Conservation (phyloP, 2,113 vertebrate genomes). For the Myotis brandtii region DNA sequence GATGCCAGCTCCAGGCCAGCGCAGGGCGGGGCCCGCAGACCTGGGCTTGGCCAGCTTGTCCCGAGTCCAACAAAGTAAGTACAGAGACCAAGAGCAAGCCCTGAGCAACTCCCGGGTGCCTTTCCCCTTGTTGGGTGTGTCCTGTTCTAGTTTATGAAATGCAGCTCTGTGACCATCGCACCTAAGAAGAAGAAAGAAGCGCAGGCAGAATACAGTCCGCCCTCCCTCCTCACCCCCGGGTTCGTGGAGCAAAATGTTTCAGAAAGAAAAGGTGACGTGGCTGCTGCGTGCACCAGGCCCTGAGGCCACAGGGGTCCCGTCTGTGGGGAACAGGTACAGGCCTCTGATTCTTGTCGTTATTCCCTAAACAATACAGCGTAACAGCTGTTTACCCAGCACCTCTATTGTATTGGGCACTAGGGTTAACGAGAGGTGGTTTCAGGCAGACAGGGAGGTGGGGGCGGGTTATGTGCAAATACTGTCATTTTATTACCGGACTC, state of each 20-base stretch:
- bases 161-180: fast-evolving
- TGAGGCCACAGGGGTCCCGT: fast-evolving
- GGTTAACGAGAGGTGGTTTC: no score
- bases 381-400: no score
- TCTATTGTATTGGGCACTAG: not conserved
- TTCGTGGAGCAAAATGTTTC: not conserved
- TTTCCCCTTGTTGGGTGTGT: not conserved
- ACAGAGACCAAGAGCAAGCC: not conserved
- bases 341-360: not conserved
- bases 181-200: not conserved
- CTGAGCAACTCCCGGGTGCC: not conserved
- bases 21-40: not conserved
- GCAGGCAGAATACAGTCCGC: fast-evolving
- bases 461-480: not conserved
- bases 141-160: not conserved
- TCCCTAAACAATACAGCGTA: not conserved
- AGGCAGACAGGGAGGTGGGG: not conserved
- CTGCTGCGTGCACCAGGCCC: fast-evolving
- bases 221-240: not conserved
- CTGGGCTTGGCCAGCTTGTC: not conserved
- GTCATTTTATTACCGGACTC: not conserved
- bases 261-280: not conserved
- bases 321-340: not conserved
- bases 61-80: not conserved
- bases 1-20: not conserved